These are phyloP conservation scores for Mellivora capensis DNA, from an alignment of 2,113 vertebrate genomes.

Conservation along the genomic window DNA sequence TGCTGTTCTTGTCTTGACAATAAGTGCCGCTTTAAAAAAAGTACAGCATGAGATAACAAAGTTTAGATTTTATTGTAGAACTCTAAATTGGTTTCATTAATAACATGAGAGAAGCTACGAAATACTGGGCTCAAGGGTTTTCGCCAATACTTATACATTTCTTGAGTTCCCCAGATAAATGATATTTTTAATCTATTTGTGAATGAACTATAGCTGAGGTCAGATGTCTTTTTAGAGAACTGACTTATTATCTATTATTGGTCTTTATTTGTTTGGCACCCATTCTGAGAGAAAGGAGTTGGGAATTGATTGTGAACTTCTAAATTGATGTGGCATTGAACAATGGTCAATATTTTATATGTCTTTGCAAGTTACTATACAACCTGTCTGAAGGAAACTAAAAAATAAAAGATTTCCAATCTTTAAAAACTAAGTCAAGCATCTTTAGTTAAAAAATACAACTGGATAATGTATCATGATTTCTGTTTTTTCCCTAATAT, in stretches of 20 bases:
- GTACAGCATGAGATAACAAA: not conserved
- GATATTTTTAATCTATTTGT: not conserved
- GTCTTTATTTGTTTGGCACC: not conserved
- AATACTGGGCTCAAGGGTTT: not conserved
- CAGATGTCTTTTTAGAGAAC: not conserved
- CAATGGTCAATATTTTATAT: not conserved
- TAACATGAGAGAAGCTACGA: not conserved
- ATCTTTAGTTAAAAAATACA: constrained; percentile 1
- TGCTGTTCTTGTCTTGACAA: not conserved
- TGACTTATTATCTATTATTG: not conserved
- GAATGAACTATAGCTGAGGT: not conserved
- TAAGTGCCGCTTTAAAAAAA: not conserved
- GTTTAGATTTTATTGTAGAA: not conserved
- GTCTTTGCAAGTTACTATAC: not conserved
- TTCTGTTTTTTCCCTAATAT: not conserved
- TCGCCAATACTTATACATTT: not conserved
- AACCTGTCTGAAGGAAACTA: not conserved
- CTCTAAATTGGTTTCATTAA: not conserved
- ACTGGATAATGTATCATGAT: not conserved
- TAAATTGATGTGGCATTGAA: not conserved
- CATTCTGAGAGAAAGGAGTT: not conserved
- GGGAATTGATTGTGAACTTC: not conserved
- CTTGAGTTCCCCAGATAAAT: not conserved
- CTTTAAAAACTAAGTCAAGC: not conserved
- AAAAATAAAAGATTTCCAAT: not conserved